Percentiles rank a stretch among this genome's conserved stretches.
Evolutionary conservation across 2,888 invertebrate genomes (phyloP).

Genomic region (Tipula vernalis): DNA sequence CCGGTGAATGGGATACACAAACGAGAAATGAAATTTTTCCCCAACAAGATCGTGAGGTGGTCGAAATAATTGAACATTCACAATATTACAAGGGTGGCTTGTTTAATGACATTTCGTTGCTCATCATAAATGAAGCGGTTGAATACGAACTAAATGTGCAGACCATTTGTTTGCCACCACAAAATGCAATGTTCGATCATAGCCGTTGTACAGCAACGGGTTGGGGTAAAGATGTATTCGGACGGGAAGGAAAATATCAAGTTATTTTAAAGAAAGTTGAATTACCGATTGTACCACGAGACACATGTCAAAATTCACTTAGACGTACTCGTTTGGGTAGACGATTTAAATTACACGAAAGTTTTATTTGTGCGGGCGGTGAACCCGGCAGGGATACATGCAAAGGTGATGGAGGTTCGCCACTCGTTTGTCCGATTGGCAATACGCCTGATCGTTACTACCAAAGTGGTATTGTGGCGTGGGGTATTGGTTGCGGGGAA

Average conservation of each 20-base stretch:
- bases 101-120: constrained; percentile 60
- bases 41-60: constrained; percentile 56
- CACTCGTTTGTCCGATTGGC: constrained; percentile 57
- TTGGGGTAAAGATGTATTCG: constrained; percentile 32
- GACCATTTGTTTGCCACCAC: constrained; percentile 50
- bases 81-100: constrained; percentile 49
- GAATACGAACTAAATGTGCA: constrained; percentile 54
- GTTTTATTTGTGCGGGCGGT: constrained; percentile 70
- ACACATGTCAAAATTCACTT: constrained; percentile 37
- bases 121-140: constrained; percentile 50
- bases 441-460: constrained; percentile 28
- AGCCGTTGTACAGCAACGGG: constrained; percentile 29
- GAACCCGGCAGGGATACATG: constrained; percentile 59
- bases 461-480: constrained; percentile 56
- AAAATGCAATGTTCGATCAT: constrained; percentile 28
- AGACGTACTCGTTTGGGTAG: constrained; percentile 54
- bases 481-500: constrained; percentile 69
- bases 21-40: constrained; percentile 53
- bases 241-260: constrained; percentile 41
- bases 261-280: constrained; percentile 58
- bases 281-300: constrained; percentile 49
- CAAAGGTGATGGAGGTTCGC: constrained; percentile 66
- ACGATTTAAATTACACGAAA: constrained; percentile 49
- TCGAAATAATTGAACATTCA: constrained; percentile 44
- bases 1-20: constrained; percentile 77